phyloP scores from a whole-genome alignment of 2,888 invertebrate genomes.

The Arctia plantaginis region DNA sequence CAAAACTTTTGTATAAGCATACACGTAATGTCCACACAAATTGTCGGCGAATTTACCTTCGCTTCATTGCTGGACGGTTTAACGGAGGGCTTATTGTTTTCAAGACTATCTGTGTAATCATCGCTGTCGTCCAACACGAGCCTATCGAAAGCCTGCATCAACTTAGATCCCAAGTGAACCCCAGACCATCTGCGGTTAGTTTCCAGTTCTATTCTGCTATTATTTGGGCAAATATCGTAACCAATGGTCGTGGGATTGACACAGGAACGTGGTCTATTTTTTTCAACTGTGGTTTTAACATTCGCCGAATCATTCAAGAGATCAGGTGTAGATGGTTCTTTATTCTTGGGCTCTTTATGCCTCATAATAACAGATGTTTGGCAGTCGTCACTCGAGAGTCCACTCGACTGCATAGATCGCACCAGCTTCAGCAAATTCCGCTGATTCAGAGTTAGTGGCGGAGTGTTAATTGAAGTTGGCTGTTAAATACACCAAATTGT shows the following conservation, averaged over 20 bases:
- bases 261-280: slow-evolving; percentile 90
- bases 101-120: slow-evolving; percentile 91
- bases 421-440: slow-evolving; percentile 87
- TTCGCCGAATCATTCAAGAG: slow-evolving; percentile 86
- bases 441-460: slow-evolving; percentile 86
- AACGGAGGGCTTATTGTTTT: slow-evolving; percentile 84
- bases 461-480: slow-evolving; percentile 83
- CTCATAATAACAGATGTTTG: slow-evolving; percentile 84
- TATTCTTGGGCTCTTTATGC: slow-evolving; percentile 81
- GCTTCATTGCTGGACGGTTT: slow-evolving; percentile 83
- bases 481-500: slow-evolving; percentile 84
- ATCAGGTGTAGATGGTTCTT: slow-evolving; percentile 87
- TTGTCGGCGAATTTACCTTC: slow-evolving; percentile 79
- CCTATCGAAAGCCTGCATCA: slow-evolving; percentile 91
- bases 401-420: slow-evolving; percentile 86
- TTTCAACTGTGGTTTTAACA: slow-evolving; percentile 81
- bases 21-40: slow-evolving; percentile 58
- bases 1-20: slow-evolving; percentile 59
- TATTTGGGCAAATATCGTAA: slow-evolving; percentile 82
- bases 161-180: slow-evolving; percentile 89
- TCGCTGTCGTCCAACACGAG: slow-evolving; percentile 89
- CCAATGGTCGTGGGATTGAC: slow-evolving; percentile 86
- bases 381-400: slow-evolving; percentile 84
- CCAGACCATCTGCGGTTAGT: slow-evolving; percentile 91
- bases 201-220: slow-evolving; percentile 80